A percentile compares a stretch with the other conserved stretches of the same genome.
Evolutionary conservation across 2,797 vertebrate genomes (phyloP).

Genomic region (Columba guinea): DNA sequence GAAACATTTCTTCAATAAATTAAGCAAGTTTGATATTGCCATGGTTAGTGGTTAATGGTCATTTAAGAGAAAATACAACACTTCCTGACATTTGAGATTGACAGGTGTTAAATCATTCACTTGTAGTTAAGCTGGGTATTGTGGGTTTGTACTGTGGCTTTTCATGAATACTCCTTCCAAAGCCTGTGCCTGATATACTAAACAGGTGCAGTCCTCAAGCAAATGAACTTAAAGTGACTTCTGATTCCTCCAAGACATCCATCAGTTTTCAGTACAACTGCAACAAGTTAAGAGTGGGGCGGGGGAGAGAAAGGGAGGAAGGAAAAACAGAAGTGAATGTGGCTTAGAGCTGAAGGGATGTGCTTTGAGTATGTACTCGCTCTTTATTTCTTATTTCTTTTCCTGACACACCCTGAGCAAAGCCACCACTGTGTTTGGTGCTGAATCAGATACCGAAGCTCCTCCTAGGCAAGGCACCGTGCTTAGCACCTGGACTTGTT

Average conservation of each 20-base stretch:
- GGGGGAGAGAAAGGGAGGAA: background rate
- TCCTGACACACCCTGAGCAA: constrained; percentile 37
- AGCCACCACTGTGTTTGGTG: background rate
- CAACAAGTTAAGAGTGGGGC: background rate
- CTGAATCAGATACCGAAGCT: background rate
- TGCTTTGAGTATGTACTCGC: background rate
- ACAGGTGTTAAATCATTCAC: background rate
- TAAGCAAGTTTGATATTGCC: background rate
- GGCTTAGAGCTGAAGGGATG: background rate
- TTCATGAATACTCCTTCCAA: background rate
- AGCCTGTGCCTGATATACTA: background rate
- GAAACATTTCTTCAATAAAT: background rate
- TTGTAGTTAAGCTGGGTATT: background rate
- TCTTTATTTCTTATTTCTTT: background rate
- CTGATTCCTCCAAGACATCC: background rate
- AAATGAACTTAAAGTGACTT: background rate
- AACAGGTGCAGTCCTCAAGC: background rate
- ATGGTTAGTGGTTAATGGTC: background rate
- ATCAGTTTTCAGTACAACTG: background rate
- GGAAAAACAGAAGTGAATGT: background rate
- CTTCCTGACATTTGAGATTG: background rate
- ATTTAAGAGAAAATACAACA: background rate
- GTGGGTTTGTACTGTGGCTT: background rate
- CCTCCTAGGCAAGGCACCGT: background rate
- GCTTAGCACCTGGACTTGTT: constrained; percentile 26